Conservation (phyloP, 2,797 vertebrate species). For the Forpus xanthops region DNA sequence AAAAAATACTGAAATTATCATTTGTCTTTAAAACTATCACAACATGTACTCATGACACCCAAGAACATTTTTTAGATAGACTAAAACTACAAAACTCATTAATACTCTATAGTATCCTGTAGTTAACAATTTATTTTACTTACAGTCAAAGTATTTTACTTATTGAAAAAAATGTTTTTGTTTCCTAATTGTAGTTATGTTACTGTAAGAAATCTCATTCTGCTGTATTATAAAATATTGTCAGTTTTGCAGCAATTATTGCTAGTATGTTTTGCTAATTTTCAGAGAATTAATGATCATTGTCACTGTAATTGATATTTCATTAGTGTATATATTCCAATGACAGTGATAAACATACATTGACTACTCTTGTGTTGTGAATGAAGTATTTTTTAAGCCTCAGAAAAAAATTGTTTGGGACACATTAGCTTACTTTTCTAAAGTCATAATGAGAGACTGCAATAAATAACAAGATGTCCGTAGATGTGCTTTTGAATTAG, state of each 20-base stretch:
- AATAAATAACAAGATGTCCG: neutral
- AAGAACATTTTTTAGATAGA: neutral
- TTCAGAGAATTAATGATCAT: neutral
- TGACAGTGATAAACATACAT: neutral
- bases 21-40: neutral
- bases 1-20: accelerated
- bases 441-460: neutral
- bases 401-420: neutral
- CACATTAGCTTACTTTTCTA: neutral
- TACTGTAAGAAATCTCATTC: neutral
- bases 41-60: neutral
- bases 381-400: neutral
- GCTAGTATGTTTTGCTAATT: neutral
- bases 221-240: neutral
- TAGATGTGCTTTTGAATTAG: neutral
- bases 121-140: neutral
- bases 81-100: neutral
- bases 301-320: neutral
- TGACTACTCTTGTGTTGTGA: neutral
- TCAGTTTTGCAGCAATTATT: neutral
- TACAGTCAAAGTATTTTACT: neutral
- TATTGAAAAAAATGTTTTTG: neutral
- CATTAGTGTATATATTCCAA: neutral
- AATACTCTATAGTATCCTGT: neutral
- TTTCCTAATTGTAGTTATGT: neutral